Evolutionary conservation across 2,888 invertebrate species (phyloP).

Genomic region (Petrophora chlorosata): DNA sequence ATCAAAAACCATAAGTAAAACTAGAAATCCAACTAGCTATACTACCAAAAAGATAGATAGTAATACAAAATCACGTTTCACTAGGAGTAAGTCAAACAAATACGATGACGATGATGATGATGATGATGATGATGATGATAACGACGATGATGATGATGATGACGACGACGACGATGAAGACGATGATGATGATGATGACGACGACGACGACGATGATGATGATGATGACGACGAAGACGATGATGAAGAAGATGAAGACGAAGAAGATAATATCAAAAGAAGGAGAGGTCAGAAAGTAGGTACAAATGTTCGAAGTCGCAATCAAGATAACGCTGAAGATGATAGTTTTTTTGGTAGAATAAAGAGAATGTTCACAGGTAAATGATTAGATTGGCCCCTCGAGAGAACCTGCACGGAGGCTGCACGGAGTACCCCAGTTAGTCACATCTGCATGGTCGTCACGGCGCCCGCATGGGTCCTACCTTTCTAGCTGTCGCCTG

Average conservation of each 20-base stretch:
- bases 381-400: conserved; percentile 67
- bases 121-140: conserved; percentile 53
- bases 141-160: conserved; percentile 65
- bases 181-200: conserved; percentile 69
- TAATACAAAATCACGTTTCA: no score
- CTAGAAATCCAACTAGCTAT: neutral
- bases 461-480: conserved; percentile 73
- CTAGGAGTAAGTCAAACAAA: neutral
- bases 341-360: conserved; percentile 78
- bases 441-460: conserved; percentile 80
- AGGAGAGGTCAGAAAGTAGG: conserved; percentile 48
- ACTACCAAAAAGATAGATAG: no score
- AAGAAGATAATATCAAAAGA: conserved; percentile 72
- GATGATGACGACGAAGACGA: conserved; percentile 64
- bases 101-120: conserved; percentile 59
- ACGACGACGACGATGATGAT: conserved; percentile 58
- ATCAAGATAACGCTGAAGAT: conserved; percentile 76
- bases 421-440: conserved; percentile 37
- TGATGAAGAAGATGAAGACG: conserved; percentile 60
- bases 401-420: conserved; percentile 68
- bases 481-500: conserved; percentile 85
- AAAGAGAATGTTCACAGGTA: conserved; percentile 82
- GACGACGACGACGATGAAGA: conserved; percentile 63
- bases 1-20: neutral
- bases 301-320: conserved; percentile 47